Conservation (phyloP, 2,113 vertebrate species). For the Bubalus kerabau region DNA sequence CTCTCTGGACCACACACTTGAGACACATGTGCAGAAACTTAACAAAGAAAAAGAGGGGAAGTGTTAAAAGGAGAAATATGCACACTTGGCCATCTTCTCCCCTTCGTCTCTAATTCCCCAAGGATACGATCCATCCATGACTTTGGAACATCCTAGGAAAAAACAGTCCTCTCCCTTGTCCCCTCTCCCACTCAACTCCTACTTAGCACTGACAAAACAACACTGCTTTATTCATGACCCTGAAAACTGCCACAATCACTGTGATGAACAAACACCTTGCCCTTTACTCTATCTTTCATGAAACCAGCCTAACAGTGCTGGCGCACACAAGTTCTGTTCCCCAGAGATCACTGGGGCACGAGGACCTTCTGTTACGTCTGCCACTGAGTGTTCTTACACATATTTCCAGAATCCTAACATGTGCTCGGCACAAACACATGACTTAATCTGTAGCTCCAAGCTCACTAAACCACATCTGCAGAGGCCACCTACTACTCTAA, state of each 20-base stretch:
- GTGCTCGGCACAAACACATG: background rate
- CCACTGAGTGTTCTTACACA: background rate
- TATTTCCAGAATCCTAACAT: background rate
- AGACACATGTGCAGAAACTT: conserved; percentile 49
- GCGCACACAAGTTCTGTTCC: background rate
- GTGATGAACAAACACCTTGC: background rate
- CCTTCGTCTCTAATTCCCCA: background rate
- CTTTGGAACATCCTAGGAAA: conserved; percentile 40
- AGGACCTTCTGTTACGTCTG: background rate
- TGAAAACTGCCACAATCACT: background rate
- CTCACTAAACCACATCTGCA: conserved; percentile 36
- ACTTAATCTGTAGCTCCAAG: background rate
- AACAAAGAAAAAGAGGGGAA: background rate
- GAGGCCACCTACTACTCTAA: background rate
- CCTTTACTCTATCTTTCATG: background rate
- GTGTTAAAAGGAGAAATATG: conserved; percentile 42
- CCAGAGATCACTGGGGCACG: background rate
- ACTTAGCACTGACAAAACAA: background rate
- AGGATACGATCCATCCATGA: background rate
- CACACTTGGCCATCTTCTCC: background rate
- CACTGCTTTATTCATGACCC: background rate
- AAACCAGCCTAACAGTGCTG: background rate
- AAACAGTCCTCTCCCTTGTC: background rate
- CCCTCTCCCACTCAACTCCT: background rate
- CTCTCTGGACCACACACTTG: conserved; percentile 55